Evolutionary conservation across 2,113 vertebrate genomes (phyloP).

Genomic region (Sialia sialis): DNA sequence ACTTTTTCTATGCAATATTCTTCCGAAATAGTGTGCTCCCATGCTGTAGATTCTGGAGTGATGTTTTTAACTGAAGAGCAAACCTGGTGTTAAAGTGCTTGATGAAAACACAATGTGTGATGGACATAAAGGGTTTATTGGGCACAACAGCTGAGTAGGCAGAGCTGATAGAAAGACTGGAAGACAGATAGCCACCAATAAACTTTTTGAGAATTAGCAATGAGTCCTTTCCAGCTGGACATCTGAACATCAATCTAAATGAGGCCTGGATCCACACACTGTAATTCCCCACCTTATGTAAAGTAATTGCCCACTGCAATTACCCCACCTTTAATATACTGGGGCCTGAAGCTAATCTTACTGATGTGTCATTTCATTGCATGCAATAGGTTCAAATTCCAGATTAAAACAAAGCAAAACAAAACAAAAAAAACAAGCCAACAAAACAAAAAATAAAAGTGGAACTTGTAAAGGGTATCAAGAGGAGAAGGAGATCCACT

Average conservation of each 20-base stretch:
- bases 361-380: neutral
- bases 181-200: neutral
- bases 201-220: neutral
- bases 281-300: neutral
- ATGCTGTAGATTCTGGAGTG: neutral
- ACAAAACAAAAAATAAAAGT: neutral
- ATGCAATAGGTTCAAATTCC: neutral
- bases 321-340: neutral
- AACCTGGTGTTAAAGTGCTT: neutral
- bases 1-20: neutral
- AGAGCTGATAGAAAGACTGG: neutral
- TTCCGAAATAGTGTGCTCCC: neutral
- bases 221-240: neutral
- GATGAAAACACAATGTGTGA: neutral
- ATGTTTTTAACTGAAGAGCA: neutral
- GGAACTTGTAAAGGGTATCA: neutral
- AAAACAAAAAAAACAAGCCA: neutral
- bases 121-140: neutral
- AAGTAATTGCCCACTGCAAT: neutral
- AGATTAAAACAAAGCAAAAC: neutral
- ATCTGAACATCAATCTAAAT: neutral
- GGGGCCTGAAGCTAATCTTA: neutral
- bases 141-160: neutral
- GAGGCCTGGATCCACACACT: neutral
- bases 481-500: neutral